Evolutionary conservation across 2,888 invertebrate genomes (phyloP), one percentile per base, ranked within the genome.

Genomic region (Cheilosia urbana): DNA sequence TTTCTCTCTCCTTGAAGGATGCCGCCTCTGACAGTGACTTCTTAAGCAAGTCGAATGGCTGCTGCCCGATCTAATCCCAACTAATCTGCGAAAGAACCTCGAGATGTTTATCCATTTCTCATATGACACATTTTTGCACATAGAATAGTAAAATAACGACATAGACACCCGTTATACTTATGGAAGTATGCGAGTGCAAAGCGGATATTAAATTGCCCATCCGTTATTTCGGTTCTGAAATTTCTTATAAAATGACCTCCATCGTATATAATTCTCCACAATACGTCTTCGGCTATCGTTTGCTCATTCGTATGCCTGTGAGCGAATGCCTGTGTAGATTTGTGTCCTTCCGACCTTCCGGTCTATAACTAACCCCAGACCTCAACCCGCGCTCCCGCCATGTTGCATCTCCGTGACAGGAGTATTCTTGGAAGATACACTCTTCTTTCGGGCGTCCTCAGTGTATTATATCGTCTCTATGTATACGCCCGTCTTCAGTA

Each of bases 201-300:
- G 60, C 51, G 79, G 79, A 68, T 73, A 80, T 80, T 80, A 80
- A 80, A 80, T 68, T 62, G 72, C 66, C 60, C 79, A 66, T 80
- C 72, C 58, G 79, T 72, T 73, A 80, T 73, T 66, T 66, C 15
- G 45, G 19, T 60, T 62, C 53, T 53, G 60, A 73, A 37, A 53
- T 72, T 79, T 58, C 58, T 40, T 53, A 24, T 19, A 57, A 42
- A 53, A 53, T 40, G 51, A 11, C 30, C 49, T 47, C 0, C 40
- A 34, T 21, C 60, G n/a, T 24, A 63, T 69, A 66, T 73, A 53
- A 37, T 37, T 62, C 57, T 49, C 49, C 66, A 72, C 15, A 24
- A 47, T 27, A 21, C 21, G 9, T 15, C 30, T 51, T 17, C 5
- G 30, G 34, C 24, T 60, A 2, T 6, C 2, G 5, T 45, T 15